Percentiles rank a stretch among this genome's conserved stretches.
Evolutionary conservation across 2,113 vertebrate species (phyloP).

Genomic region (Probosciger aterrimus): DNA sequence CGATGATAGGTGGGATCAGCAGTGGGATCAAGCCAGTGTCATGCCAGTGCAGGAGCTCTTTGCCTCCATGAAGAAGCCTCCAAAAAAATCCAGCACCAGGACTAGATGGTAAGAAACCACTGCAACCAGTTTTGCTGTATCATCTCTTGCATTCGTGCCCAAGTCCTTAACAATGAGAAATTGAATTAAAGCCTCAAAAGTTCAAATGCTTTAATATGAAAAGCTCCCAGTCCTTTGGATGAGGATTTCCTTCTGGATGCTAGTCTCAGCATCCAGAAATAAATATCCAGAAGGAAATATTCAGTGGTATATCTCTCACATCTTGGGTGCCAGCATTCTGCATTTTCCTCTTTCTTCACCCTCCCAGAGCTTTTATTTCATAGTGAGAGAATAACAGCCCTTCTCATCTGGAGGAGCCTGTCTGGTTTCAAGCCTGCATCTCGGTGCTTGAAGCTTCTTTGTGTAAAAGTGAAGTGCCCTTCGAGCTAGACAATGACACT

Average conservation of each 20-base stretch:
- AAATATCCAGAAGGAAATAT: neutral
- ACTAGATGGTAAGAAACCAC: neutral
- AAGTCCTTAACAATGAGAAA: neutral
- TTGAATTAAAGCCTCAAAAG: neutral
- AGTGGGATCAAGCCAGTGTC: neutral
- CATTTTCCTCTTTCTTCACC: fast-evolving
- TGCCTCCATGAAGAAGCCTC: neutral
- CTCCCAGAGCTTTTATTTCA: neutral
- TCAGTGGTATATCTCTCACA: neutral
- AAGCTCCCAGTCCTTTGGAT: neutral
- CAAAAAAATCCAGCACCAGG: neutral
- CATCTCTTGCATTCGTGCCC: neutral
- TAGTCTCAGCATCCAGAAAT: neutral
- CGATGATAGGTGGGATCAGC: neutral
- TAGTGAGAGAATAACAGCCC: neutral
- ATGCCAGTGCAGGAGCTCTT: neutral
- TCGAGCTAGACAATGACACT: neutral
- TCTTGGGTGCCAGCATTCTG: neutral
- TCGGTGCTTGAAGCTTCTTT: neutral
- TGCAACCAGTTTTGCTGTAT: neutral
- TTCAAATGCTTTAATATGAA: neutral
- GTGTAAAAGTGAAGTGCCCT: neutral
- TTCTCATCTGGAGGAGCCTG: neutral
- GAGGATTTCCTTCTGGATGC: neutral
- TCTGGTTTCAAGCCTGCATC: neutral